Percentiles rank a stretch among this genome's conserved stretches.
These are phyloP conservation scores for Deladenus siricidicola DNA, from an alignment of 2,888 invertebrate species.

Conservation along the genomic window DNA sequence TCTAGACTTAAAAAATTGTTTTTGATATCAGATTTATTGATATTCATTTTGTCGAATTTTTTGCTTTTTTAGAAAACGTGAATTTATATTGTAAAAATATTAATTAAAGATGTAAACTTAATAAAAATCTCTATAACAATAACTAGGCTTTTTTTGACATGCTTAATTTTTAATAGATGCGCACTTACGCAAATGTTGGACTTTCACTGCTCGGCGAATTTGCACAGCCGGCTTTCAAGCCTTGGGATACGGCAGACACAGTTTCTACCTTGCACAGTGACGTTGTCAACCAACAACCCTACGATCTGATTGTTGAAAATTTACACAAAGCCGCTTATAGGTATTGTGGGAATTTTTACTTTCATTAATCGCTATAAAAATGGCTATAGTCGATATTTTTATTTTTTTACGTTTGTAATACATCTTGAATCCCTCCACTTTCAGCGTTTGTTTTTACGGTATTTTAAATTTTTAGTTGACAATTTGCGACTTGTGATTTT, in stretches of 20 bases:
- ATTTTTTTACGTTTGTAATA: neutral
- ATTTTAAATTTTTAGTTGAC: no score
- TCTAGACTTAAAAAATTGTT: neutral
- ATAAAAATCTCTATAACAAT: no score
- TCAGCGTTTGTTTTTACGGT: no score
- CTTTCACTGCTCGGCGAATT: slow-evolving; percentile 53
- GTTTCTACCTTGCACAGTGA: slow-evolving; percentile 28
- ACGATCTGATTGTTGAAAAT: slow-evolving; percentile 63
- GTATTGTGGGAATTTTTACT: no score
- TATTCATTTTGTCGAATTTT: slow-evolving; percentile 3
- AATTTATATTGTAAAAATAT: no score
- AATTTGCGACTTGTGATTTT: no score
- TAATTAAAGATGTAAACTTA: no score
- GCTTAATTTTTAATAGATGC: slow-evolving; percentile 27
- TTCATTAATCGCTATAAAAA: no score
- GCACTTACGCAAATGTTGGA: slow-evolving; percentile 38
- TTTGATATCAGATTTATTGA: neutral
- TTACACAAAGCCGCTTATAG: slow-evolving; percentile 73
- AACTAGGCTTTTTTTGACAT: no score
- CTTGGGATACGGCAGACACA: slow-evolving; percentile 79
- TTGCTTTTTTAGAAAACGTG: neutral
- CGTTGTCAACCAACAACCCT: slow-evolving; percentile 25
- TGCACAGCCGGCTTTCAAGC: slow-evolving; percentile 72
- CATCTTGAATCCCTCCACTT: no score
- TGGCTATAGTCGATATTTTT: neutral